A percentile compares a stretch with the other conserved stretches of the same genome.
Conservation (phyloP, 2,888 invertebrate genomes). For the Athripsodes cinereus region DNA sequence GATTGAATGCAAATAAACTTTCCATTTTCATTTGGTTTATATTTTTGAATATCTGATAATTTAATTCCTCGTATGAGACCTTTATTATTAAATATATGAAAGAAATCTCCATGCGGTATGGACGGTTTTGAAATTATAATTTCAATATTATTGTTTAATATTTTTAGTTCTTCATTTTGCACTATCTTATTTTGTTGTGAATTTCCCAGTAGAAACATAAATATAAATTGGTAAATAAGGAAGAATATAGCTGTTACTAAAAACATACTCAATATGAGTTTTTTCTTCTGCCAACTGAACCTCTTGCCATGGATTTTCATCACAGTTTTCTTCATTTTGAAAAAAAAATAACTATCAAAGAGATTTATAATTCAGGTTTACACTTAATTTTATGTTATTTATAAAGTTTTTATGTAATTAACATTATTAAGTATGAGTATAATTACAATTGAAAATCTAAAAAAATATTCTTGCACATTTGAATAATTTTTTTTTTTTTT, state of each 20-base stretch:
- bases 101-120: not conserved
- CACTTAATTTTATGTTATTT: no score
- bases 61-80: slow-evolving; percentile 18
- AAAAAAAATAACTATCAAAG: no score
- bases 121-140: not conserved
- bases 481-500: no score
- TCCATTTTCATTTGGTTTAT: slow-evolving; percentile 34
- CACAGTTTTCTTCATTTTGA: no score
- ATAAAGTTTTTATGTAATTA: no score
- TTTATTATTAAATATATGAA: slow-evolving; percentile 9
- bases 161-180: slow-evolving; percentile 11
- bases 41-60: slow-evolving; percentile 12
- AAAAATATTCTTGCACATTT: no score
- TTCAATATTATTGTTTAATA: not conserved
- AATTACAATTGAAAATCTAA: no score
- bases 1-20: slow-evolving; percentile 41
- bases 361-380: no score
- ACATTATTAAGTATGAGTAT: no score
- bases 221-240: slow-evolving; percentile 22
- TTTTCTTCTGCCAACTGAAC: slow-evolving; percentile 14
- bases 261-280: slow-evolving; percentile 11
- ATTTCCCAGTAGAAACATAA: slow-evolving; percentile 17
- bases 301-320: not conserved
- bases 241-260: slow-evolving; percentile 15
- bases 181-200: slow-evolving; percentile 12